A percentile compares a stretch with the other conserved stretches of the same genome.
These are phyloP conservation scores for Microctonus brassicae DNA, from an alignment of 2,888 invertebrate genomes.

Conservation along the genomic window DNA sequence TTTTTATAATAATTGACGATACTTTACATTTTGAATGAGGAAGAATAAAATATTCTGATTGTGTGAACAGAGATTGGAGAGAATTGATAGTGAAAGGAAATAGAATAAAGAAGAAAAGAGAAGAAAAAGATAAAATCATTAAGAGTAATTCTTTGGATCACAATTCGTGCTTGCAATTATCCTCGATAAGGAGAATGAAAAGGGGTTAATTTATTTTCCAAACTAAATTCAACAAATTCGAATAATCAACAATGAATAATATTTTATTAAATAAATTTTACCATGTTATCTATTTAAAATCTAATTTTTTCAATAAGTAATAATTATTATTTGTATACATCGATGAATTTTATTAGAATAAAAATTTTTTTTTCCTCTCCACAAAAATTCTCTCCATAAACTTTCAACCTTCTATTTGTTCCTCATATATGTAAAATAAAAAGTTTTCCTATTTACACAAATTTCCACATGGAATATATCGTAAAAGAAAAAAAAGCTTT, in stretches of 20 bases:
- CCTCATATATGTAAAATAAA: not conserved
- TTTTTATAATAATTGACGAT: constrained; percentile 16
- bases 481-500: not conserved
- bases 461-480: not conserved
- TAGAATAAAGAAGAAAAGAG: constrained; percentile 12
- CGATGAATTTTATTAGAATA: not conserved
- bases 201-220: not conserved
- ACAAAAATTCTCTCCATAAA: not conserved
- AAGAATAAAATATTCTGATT: constrained; percentile 1
- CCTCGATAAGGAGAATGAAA: not conserved
- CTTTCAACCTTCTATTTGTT: not conserved
- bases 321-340: not conserved
- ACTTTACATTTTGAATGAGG: not conserved
- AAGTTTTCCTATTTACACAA: not conserved
- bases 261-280: not conserved
- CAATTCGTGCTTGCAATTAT: not conserved
- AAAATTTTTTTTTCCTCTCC: not conserved
- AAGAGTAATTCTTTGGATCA: constrained; percentile 9
- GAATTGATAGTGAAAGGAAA: not conserved
- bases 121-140: constrained; percentile 34
- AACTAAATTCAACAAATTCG: not conserved
- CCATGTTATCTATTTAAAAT: too few relatives aligned
- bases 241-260: not conserved
- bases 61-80: not conserved
- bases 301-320: too few relatives aligned